A percentile compares a stretch with the other conserved stretches of the same genome.
Evolutionary conservation across 2,888 invertebrate genomes (phyloP).

Genomic region (Drosophila phalerata): DNA sequence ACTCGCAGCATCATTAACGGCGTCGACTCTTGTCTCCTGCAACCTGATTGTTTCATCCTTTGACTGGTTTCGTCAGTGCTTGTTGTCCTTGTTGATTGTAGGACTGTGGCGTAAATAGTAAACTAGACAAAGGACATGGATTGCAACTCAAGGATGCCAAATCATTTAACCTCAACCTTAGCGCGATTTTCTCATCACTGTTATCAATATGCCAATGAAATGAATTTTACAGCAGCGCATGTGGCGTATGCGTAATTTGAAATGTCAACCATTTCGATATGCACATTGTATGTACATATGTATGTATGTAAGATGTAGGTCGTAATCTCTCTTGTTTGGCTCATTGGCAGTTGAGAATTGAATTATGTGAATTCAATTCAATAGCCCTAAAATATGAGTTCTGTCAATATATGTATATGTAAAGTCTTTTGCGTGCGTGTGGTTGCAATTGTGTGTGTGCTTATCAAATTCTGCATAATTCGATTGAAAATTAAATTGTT

Average conservation of each 20-base stretch:
- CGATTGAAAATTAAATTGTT: constrained; percentile 76
- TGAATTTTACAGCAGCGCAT: constrained; percentile 1
- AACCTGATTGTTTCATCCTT: constrained; percentile 1
- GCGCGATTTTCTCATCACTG: constrained; percentile 10
- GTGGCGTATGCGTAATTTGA: constrained; percentile 46
- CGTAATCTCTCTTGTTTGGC: constrained; percentile 31
- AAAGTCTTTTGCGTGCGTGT: constrained; percentile 8
- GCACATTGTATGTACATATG: background rate
- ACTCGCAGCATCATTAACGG: constrained; percentile 74
- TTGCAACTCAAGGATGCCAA: background rate
- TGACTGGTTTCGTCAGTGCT: constrained; percentile 13
- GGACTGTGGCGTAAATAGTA: constrained; percentile 27
- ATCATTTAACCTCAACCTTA: constrained; percentile 7
- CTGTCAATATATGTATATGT: constrained; percentile 10
- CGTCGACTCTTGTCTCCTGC: constrained; percentile 19
- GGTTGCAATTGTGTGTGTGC: constrained; percentile 25
- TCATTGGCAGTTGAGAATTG: constrained; percentile 52
- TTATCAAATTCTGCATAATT: constrained; percentile 68
- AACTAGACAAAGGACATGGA: constrained; percentile 16
- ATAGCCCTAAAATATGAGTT: constrained; percentile 29
- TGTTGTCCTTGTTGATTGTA: constrained; percentile 61
- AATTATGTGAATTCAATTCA: constrained; percentile 66
- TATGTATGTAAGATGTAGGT: background rate
- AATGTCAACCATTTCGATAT: constrained; percentile 13
- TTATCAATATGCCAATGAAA: constrained; percentile 9